Conservation (phyloP, 2,888 invertebrate genomes). For the Ectobius pallidus region DNA sequence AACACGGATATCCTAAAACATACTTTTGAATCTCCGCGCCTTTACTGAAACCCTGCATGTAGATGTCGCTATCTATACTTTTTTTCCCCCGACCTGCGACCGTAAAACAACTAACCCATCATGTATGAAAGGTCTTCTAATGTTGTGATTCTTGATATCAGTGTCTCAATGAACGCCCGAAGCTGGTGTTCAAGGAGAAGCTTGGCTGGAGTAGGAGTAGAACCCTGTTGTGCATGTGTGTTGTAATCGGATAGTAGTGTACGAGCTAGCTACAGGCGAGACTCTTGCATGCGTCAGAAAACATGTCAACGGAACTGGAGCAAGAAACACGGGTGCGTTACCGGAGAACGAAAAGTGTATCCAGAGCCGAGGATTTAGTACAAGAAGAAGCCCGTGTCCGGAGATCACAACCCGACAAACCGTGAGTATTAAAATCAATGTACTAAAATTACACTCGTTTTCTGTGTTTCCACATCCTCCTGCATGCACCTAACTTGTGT, state of each 20-base stretch:
- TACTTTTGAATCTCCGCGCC: background rate
- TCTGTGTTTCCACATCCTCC: no score
- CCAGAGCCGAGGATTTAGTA: constrained; percentile 85
- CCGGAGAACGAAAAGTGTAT: constrained; percentile 83
- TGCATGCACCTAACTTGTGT: no score
- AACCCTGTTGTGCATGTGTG: background rate
- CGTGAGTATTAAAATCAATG: no score
- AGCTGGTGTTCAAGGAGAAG: background rate
- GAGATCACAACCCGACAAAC: constrained; percentile 82
- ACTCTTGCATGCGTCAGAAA: background rate
- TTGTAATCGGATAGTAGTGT: constrained; percentile 4
- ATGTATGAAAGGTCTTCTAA: background rate
- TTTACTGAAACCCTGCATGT: background rate
- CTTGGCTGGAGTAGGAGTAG: background rate
- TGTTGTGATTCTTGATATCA: background rate
- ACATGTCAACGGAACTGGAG: constrained; percentile 13
- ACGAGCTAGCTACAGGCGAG: background rate
- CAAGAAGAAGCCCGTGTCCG: constrained; percentile 80
- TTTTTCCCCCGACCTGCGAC: background rate
- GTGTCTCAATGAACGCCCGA: background rate
- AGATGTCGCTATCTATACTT: constrained; percentile 12
- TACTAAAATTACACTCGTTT: no score
- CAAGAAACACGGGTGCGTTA: constrained; percentile 55
- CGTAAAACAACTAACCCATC: background rate
- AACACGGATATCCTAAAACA: no score